Base-by-base conservation (phyloP, 2,113 vertebrate species). In the Probosciger aterrimus region DNA sequence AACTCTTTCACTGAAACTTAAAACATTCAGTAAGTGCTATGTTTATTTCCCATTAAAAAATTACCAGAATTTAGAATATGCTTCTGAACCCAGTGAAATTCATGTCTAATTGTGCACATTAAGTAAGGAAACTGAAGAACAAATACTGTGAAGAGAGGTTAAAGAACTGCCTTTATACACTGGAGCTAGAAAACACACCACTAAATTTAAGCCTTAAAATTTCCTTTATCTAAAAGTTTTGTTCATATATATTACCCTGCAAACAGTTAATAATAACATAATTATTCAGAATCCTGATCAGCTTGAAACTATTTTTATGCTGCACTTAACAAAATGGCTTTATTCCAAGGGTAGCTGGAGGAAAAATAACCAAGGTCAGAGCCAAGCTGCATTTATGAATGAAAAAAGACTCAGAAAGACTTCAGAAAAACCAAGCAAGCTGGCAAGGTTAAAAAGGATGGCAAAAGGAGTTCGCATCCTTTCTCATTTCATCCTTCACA, bases 281-380 rank as follows among this genome's bases (percentile, higher is more conserved):
- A 60, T 0, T 5, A 67, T 62, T 77, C n/a, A 62, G n/a, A 95
- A 90, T 69, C 37, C 44, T 5, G 1, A 85, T 69, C 30, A 74
- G 70, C 10, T 73, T 74, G 18, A 74, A 73, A 60, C 37, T 86
- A 62, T 77, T 90, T 79, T 90, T 23, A 88, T 37, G 37, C 17
- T 80, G 46, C 41, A n/a, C 19, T 94, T 82, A n/a, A 77, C 6
- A 52, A 82, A 93, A 69, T 7, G 5, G 67, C 28, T 97, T 82
- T 87, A 11, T 83, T 92, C 62, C 53, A 64, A 0, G 11, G 27
- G 30, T 23, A 85, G 81, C 14, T 49, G 79, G 31, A 93, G 37
- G 22, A 86, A 90, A 82, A 94, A 88, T 57, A 94, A 90, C 50
- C 46, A 88, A 90, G 68, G 53, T 86, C 92, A 92, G 68, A 93